Evolutionary conservation across 2,888 invertebrate species (phyloP).

Genomic region (Achlya flavicornis): DNA sequence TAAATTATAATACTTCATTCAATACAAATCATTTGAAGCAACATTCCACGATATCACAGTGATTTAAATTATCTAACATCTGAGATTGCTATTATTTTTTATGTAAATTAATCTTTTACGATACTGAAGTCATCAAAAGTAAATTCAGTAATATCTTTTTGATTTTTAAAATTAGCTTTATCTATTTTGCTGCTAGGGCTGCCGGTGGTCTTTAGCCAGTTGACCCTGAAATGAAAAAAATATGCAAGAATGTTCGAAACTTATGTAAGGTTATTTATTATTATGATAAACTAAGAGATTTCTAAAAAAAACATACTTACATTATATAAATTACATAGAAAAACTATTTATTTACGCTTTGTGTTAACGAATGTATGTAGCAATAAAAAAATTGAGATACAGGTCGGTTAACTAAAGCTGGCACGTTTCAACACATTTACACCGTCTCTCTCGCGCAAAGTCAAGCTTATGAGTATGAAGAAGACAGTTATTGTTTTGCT

Average conservation of each 20-base stretch:
- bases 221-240: constrained; percentile 64
- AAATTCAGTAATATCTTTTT: constrained; percentile 80
- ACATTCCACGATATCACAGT: constrained; percentile 13
- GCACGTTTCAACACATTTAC: no score
- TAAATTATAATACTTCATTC: constrained; percentile 10
- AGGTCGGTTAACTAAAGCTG: no score
- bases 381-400: no score
- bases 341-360: no score
- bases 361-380: no score
- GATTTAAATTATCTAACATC: neutral
- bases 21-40: constrained; percentile 8
- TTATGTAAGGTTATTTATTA: no score
- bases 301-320: no score
- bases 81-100: constrained; percentile 12
- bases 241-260: neutral
- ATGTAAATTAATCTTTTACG: constrained; percentile 45
- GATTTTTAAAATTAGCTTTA: constrained; percentile 87
- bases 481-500: no score
- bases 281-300: no score
- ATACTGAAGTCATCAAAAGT: constrained; percentile 80
- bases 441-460: no score
- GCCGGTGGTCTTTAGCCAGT: constrained; percentile 85
- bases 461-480: no score
- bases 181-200: constrained; percentile 90
- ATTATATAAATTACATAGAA: no score